A percentile compares a stretch with the other conserved stretches of the same genome.
Evolutionary conservation across 2,888 invertebrate genomes (phyloP).

Genomic region (Neoitamus cyanurus): DNA sequence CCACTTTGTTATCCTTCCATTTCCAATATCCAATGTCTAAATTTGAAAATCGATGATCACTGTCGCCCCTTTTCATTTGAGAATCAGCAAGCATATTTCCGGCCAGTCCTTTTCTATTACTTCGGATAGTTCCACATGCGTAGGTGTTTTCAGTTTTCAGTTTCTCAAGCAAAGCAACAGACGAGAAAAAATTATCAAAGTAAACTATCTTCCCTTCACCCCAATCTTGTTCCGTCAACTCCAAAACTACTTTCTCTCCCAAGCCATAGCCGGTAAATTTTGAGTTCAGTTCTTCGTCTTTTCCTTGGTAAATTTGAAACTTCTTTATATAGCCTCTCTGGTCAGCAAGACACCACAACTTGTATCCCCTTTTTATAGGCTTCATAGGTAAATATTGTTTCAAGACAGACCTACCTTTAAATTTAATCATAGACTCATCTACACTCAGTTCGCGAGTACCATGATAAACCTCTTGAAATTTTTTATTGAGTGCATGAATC

Average conservation of each 20-base stretch:
- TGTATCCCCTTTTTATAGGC: too few species aligned
- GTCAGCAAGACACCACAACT: too few species aligned
- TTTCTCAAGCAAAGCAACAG: not conserved
- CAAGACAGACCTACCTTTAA: constrained; percentile 28
- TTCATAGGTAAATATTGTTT: constrained; percentile 39
- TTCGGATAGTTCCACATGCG: constrained; percentile 18
- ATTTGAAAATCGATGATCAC: not conserved
- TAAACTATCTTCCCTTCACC: not conserved
- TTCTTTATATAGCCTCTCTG: too few species aligned
- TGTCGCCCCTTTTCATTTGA: not conserved
- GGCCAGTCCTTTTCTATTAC: too few species aligned
- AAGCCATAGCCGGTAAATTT: not conserved
- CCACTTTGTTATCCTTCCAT: not conserved
- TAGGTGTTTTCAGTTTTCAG: constrained; percentile 6
- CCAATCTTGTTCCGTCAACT: not conserved
- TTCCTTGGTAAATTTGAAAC: not conserved
- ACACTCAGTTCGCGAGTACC: too few species aligned
- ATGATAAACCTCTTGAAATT: not conserved
- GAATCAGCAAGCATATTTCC: not conserved
- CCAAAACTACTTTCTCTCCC: constrained; percentile 13
- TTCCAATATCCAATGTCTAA: not conserved
- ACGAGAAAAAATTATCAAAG: constrained; percentile 42
- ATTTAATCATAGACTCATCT: too few species aligned
- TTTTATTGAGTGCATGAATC: not conserved
- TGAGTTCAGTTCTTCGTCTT: too few species aligned